Evolutionary conservation across 2,888 invertebrate species (phyloP).

Genomic region (Pristionchus exspectatus): DNA sequence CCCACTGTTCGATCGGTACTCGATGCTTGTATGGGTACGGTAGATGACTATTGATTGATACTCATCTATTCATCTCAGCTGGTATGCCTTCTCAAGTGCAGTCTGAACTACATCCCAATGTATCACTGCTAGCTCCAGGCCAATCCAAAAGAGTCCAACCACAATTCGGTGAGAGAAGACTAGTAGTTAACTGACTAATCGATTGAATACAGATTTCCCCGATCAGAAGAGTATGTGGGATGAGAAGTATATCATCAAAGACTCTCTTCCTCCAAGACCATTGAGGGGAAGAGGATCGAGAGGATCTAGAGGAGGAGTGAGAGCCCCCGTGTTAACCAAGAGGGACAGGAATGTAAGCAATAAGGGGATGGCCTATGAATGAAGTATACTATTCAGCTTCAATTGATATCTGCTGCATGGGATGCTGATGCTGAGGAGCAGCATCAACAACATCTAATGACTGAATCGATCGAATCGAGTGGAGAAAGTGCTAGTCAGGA

Average conservation of each 20-base stretch:
- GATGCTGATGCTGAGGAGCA: conserved; percentile 1
- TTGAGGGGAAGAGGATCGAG: neutral
- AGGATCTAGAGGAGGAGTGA: neutral
- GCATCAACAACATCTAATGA: neutral
- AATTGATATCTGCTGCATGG: neutral
- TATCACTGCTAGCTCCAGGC: neutral
- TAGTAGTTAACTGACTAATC: neutral
- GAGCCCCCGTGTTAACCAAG: neutral
- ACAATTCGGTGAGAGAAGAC: neutral
- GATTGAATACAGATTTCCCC: neutral
- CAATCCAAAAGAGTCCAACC: neutral
- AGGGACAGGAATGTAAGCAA: neutral
- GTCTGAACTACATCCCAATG: neutral
- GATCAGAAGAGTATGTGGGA: neutral
- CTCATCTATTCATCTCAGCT: neutral
- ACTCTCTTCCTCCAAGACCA: neutral
- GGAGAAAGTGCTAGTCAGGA: conserved; percentile 32
- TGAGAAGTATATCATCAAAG: neutral
- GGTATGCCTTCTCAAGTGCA: neutral
- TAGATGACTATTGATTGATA: neutral
- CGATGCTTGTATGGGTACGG: conserved; percentile 12
- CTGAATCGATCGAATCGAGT: conserved; percentile 6
- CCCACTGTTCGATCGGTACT: conserved; percentile 13
- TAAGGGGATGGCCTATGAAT: neutral
- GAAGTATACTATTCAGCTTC: neutral